Base-by-base conservation (phyloP, 2,888 invertebrate species). In the Ernsta delagoae region DNA sequence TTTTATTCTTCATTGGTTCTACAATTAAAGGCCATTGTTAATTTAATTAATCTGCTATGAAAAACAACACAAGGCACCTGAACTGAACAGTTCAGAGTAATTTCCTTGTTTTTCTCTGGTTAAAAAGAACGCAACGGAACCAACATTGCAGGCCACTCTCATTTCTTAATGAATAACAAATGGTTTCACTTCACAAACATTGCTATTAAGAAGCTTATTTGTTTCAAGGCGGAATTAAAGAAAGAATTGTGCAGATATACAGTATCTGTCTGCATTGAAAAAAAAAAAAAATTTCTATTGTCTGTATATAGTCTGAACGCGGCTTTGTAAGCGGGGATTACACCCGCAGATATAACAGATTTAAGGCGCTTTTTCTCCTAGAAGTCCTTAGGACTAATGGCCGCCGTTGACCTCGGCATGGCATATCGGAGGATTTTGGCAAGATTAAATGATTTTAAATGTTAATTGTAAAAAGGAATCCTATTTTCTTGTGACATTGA, bases 101-200 rank as follows among this genome's bases (percentile, higher is more conserved):
- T 63, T 63, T 41, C 41, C 53, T 63, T 41, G 31, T 63, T 63
- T 41, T n/a, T 9, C 54, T 41, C 9, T 34, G 31, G 1, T 63
- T 43, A 11, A 24, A 8, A 0, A 63, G 34, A 60, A 63, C 65
- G 65, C 70, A 63, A 65, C 64, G 63, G 59, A 66, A 63, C 65
- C 72, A 70, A 70, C 65, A 73, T 73, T 70, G 71, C 71, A 62
- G 67, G 66, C 72, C 62, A 64, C n/a, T 59, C 53, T 62, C 53
- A 53, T 72, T 72, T 73, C 74, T 75, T 78, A 78, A 78, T 79
- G 77, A 78, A 79, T 79, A 77, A 77, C 78, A 79, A 76, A 76
- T 75, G 73, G 74, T 77, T 74, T 75, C 74, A 75, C 75, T 79
- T 75, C 39, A 43, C 36, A 56, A 64, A 64, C 39, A 56, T 31